phyloP scores from a whole-genome alignment of 1,140 invertebrate genomes.

The Penaeus indicus region DNA sequence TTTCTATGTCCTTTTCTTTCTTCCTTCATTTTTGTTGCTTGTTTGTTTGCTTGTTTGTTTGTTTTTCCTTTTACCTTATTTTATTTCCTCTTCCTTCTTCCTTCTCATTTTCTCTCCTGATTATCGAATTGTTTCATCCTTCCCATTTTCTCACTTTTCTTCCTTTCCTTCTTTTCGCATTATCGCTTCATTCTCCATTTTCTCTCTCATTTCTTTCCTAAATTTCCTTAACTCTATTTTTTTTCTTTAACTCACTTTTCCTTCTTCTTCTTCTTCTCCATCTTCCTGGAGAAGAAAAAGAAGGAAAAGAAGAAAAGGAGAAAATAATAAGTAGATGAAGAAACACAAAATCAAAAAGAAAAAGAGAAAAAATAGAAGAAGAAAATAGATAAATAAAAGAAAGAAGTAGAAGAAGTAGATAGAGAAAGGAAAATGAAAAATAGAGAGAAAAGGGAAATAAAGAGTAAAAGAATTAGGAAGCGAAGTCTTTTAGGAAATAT shows the following conservation, averaged over 20 bases:
- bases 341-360: not conserved
- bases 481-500: not conserved
- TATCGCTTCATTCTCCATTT: no score
- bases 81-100: not conserved
- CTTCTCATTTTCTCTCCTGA: no score
- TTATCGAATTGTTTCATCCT: no score
- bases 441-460: not conserved
- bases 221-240: not conserved
- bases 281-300: constrained; percentile 1
- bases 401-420: not conserved
- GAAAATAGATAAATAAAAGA: not conserved
- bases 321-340: not conserved
- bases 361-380: not conserved
- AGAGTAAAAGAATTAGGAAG: not conserved
- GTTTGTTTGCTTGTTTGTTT: not conserved
- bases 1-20: not conserved
- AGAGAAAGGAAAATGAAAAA: constrained; percentile 9
- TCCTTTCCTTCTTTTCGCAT: no score
- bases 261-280: no score
- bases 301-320: not conserved
- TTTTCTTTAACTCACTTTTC: not conserved
- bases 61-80: not conserved
- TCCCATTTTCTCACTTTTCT: no score
- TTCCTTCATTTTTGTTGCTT: not conserved
- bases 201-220: no score